Conservation (phyloP, 1,140 invertebrate genomes). For the Heliconius himera region DNA sequence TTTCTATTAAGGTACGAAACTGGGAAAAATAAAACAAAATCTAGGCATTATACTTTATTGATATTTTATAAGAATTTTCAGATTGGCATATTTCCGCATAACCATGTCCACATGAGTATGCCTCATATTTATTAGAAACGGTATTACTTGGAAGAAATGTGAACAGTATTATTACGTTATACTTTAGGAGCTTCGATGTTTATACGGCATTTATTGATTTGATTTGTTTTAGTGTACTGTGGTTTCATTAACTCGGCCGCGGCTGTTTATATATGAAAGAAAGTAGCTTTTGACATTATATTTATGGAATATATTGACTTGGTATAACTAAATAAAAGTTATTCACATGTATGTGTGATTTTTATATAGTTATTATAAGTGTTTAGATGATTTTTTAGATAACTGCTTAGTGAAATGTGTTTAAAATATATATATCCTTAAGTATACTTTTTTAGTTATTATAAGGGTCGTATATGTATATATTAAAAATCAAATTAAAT, state of each 20-base stretch:
- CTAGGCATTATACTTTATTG: neutral
- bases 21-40: too few relatives aligned
- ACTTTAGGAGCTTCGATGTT: neutral
- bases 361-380: neutral
- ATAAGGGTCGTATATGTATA: too few relatives aligned
- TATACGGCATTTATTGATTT: neutral
- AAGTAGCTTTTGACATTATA: neutral
- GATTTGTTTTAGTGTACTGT: constrained; percentile 1
- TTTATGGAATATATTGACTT: neutral
- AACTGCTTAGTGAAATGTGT: too few relatives aligned
- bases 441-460: too few relatives aligned
- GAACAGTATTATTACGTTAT: constrained; percentile 17
- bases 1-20: too few relatives aligned
- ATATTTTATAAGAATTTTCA: neutral
- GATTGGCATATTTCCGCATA: neutral
- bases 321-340: neutral
- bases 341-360: neutral
- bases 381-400: too few relatives aligned
- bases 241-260: neutral
- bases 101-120: neutral
- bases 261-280: neutral
- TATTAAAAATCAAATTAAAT: too few relatives aligned
- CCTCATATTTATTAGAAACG: constrained; percentile 19
- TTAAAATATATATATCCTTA: too few relatives aligned
- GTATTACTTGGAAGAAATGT: constrained; percentile 11